These are phyloP conservation scores for Chaetogeoica ovagalla DNA, from an alignment of 2,888 invertebrate species.

Conservation along the genomic window DNA sequence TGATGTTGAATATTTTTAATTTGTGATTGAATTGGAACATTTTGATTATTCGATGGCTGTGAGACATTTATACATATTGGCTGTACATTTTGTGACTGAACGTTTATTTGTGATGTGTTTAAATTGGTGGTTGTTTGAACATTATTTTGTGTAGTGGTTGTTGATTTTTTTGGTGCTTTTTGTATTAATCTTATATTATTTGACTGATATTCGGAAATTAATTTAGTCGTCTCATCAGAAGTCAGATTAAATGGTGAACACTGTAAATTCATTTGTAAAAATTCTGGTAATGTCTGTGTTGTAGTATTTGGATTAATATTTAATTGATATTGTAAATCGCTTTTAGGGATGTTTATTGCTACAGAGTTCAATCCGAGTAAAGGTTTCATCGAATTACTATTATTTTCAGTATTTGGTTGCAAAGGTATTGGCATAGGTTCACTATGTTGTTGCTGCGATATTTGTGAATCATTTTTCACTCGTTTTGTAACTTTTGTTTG, in stretches of 20 bases:
- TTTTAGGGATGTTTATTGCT: too few relatives aligned
- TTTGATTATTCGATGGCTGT: too few relatives aligned
- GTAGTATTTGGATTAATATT: background rate
- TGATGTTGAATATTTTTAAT: too few relatives aligned
- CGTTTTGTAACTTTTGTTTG: background rate
- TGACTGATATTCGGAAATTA: background rate
- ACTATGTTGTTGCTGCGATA: too few relatives aligned
- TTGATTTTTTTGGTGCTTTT: background rate
- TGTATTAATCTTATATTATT: background rate
- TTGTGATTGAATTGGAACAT: too few relatives aligned
- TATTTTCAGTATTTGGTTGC: too few relatives aligned
- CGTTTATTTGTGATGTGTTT: background rate
- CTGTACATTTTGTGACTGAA: too few relatives aligned
- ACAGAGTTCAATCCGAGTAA: background rate
- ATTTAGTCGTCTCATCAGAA: background rate
- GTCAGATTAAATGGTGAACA: background rate
- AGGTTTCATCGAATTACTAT: background rate
- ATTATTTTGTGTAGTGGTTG: background rate
- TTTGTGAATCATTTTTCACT: background rate
- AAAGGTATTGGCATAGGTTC: background rate
- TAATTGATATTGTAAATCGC: background rate
- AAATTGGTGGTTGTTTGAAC: background rate
- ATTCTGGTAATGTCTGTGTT: background rate
- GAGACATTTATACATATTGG: too few relatives aligned
- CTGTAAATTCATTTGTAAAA: conserved; percentile 7